Percentiles rank a stretch among this genome's conserved stretches.
phyloP scores from a whole-genome alignment of 1,140 invertebrate species.

The Pseudomyrmex pallidus region DNA sequence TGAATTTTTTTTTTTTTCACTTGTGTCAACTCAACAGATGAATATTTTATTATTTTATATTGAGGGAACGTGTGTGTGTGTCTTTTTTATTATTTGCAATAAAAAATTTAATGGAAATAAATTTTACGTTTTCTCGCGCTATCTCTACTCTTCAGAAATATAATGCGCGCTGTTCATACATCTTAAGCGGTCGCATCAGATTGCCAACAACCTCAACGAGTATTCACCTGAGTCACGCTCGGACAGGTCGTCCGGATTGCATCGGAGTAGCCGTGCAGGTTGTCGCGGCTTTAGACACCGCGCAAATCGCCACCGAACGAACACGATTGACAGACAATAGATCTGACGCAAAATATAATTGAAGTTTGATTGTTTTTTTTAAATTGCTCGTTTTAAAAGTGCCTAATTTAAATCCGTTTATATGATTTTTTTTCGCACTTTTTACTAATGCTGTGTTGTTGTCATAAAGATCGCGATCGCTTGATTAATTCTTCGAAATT shows the following conservation, averaged over 20 bases:
- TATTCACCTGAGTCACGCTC: conserved; percentile 59
- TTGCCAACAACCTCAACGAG: conserved; percentile 22
- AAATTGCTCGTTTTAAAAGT: not conserved
- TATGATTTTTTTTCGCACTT: too few species aligned
- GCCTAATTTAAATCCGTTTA: too few species aligned
- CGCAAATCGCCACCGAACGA: conserved; percentile 1
- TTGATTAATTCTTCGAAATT: conserved; percentile 1
- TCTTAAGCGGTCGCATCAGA: not conserved
- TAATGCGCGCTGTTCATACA: conserved; percentile 32
- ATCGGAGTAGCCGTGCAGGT: conserved; percentile 46
- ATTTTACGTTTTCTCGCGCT: not conserved
- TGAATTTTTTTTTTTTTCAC: not conserved
- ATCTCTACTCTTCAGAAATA: conserved; percentile 6
- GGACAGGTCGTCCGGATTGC: conserved; percentile 42
- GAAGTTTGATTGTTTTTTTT: not conserved
- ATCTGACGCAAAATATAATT: conserved; percentile 11
- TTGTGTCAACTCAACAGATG: too few species aligned
- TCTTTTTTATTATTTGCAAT: too few species aligned
- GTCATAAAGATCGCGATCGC: not conserved
- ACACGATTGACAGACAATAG: not conserved
- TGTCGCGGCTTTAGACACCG: conserved; percentile 25
- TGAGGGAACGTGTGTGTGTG: too few species aligned
- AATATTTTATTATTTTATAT: too few species aligned
- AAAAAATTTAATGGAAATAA: too few species aligned
- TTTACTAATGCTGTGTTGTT: too few species aligned